Conservation (phyloP, 2,888 invertebrate genomes). For the Thelaira solivaga region DNA sequence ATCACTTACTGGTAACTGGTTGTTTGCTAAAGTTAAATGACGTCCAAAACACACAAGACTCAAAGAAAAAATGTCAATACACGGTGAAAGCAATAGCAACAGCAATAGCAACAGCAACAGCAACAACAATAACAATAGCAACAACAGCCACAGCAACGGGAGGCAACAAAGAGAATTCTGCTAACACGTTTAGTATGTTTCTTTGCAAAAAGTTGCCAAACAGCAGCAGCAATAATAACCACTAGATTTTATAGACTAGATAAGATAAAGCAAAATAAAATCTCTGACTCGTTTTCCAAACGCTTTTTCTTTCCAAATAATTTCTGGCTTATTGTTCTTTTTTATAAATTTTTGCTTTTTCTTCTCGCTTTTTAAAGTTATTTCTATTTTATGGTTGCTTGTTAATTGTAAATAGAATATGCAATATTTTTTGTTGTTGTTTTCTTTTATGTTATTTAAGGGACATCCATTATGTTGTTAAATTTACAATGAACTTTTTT, state of each 20-base stretch:
- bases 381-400: too few species aligned
- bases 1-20: slow-evolving; percentile 45
- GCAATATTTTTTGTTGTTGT: slow-evolving; percentile 3
- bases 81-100: background rate
- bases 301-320: background rate
- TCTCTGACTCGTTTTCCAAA: background rate
- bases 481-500: too few species aligned
- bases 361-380: background rate
- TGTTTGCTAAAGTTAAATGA: slow-evolving; percentile 9
- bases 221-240: background rate
- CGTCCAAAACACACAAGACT: background rate
- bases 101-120: background rate
- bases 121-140: background rate
- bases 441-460: too few species aligned
- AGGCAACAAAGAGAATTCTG: background rate
- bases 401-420: background rate
- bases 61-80: background rate
- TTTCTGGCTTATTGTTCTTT: too few species aligned
- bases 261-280: slow-evolving; percentile 23
- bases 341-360: background rate
- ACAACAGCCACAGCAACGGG: background rate
- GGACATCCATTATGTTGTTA: slow-evolving; percentile 14
- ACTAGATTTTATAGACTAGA: slow-evolving; percentile 36
- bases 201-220: background rate
- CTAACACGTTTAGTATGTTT: slow-evolving; percentile 28